These are phyloP conservation scores for Chelonia mydas DNA, from an alignment of 2,797 vertebrate species.

Conservation along the genomic window DNA sequence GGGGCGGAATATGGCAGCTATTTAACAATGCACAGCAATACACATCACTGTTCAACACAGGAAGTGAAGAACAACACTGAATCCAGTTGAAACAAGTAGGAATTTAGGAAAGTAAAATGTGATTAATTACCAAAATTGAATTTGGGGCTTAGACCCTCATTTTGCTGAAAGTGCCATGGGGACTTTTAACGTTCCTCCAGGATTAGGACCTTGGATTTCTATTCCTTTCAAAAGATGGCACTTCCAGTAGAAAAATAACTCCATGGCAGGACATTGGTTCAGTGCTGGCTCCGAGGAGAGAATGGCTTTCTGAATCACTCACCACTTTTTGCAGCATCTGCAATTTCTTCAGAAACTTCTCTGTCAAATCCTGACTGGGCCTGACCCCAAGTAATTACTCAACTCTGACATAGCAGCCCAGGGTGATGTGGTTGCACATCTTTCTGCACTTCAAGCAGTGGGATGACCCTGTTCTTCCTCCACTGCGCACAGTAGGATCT, in stretches of 20 bases:
- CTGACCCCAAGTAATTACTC: slow-evolving; percentile 46
- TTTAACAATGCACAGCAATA: neutral
- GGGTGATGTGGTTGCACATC: neutral
- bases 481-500: neutral
- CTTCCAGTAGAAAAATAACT: neutral
- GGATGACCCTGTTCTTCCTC: neutral
- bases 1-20: neutral
- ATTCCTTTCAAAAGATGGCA: neutral
- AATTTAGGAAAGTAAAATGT: neutral
- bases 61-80: neutral
- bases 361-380: slow-evolving; percentile 64
- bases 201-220: neutral
- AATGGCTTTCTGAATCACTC: slow-evolving; percentile 59
- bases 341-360: slow-evolving; percentile 43
- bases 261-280: slow-evolving; percentile 16
- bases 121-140: neutral
- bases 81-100: neutral
- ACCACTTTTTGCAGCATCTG: slow-evolving; percentile 20
- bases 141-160: neutral
- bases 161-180: neutral
- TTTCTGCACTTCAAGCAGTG: neutral
- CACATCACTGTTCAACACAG: neutral
- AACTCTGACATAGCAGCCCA: slow-evolving; percentile 11
- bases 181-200: neutral
- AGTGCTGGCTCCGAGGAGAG: slow-evolving; percentile 47